These are phyloP conservation scores for Clarias batrachus DNA, from an alignment of 2,113 vertebrate genomes.

Conservation along the genomic window DNA sequence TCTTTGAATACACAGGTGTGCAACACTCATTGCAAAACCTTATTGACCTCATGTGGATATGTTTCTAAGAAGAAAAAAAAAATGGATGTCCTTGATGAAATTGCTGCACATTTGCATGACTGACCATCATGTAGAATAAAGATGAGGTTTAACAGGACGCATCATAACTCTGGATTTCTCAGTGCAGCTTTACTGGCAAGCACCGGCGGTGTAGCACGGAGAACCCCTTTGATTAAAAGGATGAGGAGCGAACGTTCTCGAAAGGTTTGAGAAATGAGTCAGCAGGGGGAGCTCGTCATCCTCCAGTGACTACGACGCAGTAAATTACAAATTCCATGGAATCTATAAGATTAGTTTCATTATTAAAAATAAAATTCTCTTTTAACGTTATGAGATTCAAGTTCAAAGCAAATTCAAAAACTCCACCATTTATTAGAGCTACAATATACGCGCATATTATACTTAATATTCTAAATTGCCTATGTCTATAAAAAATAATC, in stretches of 20 bases:
- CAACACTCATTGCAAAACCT: not conserved
- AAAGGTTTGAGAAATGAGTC: not conserved
- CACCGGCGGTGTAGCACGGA: not conserved
- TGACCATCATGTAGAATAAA: not conserved
- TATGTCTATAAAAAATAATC: not conserved
- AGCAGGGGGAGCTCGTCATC: constrained; percentile 14
- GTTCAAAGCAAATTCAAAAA: too few species aligned
- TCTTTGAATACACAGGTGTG: not conserved
- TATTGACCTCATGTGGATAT: too few species aligned
- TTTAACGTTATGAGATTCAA: too few species aligned
- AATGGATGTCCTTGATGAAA: not conserved
- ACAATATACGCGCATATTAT: too few species aligned
- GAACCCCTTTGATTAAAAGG: not conserved
- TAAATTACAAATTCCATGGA: not conserved
- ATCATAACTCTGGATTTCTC: not conserved
- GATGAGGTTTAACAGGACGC: not conserved
- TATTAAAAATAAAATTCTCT: too few species aligned
- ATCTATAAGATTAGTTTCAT: not conserved
- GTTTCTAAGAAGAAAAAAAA: not conserved
- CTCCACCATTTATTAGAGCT: too few species aligned
- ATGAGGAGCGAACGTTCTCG: too few species aligned
- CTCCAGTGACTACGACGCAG: too few species aligned
- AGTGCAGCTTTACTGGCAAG: too few species aligned
- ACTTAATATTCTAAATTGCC: too few species aligned
- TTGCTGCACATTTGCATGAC: not conserved